Base-by-base conservation (phyloP, 2,797 vertebrate species). In the Channa striata region DNA sequence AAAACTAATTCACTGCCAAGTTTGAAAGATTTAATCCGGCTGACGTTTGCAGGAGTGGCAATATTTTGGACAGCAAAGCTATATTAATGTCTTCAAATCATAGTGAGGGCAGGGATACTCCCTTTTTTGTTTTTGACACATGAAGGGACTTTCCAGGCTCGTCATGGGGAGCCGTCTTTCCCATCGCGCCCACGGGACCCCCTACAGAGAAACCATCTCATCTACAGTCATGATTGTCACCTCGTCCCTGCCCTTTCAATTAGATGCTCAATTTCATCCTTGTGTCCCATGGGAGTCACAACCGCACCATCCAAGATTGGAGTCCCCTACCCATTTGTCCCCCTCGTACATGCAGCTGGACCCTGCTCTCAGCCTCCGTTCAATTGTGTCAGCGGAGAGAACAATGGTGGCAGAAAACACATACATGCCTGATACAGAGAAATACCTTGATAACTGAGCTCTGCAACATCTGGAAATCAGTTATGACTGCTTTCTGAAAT, bases 221-320 rank as follows among this genome's bases (percentile, higher is more conserved):
- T 93, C 90, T 90, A 43, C 74, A 89, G 84, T 91, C 92, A 89
- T 93, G 91, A 93, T 93, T 92, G 90, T 94, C 91, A 92, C 91
- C 85, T 89, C 59, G 71, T 80, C 63, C 69, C 83, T 90, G 92
- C 92, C 92, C 92, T 95, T 94, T 94, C 93, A 93, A 94, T 94
- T 94, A 95, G 92, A 90, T 82, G 90, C 92, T 94, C 94, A 84
- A 94, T 95, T 95, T 94, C 93, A 91, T 87, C 89, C 68, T 52
- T 2, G 39, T 33, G 83, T 91, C 93, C 84, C 93, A 50, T 1
- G 91, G 93, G 94, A 92, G 75, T 70, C 78, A 78, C 87, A 78
- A 73, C 77, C 82, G 83, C 85, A 80, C 83, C 86, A 82, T 85
- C 77, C 37, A 34, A 93, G 92, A 94, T 93, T 93, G 90, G 86